phyloP scores from a whole-genome alignment of 2,888 invertebrate species.

The Rutpela maculata region DNA sequence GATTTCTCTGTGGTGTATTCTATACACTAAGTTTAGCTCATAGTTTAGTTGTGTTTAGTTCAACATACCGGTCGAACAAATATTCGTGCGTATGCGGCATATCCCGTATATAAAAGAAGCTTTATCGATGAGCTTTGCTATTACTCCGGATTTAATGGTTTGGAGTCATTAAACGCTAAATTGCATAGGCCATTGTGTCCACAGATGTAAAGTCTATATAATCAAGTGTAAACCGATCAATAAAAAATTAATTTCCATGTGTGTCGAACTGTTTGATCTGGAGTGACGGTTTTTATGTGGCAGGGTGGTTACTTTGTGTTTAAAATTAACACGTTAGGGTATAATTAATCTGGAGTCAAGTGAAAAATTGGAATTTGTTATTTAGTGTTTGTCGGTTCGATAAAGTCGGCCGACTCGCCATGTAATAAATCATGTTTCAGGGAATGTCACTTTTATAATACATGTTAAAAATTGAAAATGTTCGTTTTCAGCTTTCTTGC shows the following conservation, averaged over 20 bases:
- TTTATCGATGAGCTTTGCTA: not conserved
- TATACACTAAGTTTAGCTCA: no score
- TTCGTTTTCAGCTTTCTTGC: not conserved
- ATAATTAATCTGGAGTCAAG: not conserved
- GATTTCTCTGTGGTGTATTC: no score
- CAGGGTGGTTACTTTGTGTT: slow-evolving; percentile 3
- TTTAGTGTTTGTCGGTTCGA: slow-evolving; percentile 5
- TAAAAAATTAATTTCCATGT: slow-evolving; percentile 27
- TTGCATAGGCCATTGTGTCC: not conserved
- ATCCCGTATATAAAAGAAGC: no score
- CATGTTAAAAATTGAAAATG: not conserved
- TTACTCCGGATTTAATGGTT: slow-evolving; percentile 4
- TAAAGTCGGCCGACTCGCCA: not conserved
- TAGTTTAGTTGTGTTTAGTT: no score
- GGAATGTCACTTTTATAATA: not conserved
- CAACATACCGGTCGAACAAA: no score
- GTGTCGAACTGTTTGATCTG: not conserved
- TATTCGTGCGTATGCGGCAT: no score
- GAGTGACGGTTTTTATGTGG: slow-evolving; percentile 16
- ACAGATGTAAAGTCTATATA: slow-evolving; percentile 11
- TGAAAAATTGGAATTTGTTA: slow-evolving; percentile 1
- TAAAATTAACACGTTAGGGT: slow-evolving; percentile 23
- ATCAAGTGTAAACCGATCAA: slow-evolving; percentile 15
- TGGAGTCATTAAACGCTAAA: not conserved
- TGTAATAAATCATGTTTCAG: not conserved